Percentiles rank a stretch among this genome's conserved stretches.
These are phyloP conservation scores for Pavo muticus DNA, from an alignment of 2,113 vertebrate species.

Conservation along the genomic window DNA sequence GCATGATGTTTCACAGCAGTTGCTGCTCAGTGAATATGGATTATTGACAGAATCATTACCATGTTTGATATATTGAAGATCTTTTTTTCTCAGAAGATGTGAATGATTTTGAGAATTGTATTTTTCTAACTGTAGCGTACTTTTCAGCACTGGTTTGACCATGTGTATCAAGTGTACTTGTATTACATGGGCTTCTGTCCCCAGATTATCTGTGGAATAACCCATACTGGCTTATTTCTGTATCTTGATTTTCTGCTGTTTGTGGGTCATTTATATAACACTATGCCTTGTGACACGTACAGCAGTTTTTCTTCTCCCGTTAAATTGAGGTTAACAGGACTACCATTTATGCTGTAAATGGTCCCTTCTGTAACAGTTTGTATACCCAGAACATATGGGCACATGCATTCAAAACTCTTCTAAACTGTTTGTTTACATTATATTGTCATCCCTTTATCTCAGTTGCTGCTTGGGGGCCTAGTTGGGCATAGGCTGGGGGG, in stretches of 20 bases:
- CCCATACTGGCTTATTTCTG: neutral
- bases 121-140: neutral
- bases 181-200: neutral
- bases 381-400: conserved; percentile 35
- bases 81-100: neutral
- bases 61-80: neutral
- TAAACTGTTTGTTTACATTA: conserved; percentile 47
- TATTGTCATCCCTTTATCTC: conserved; percentile 17
- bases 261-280: neutral
- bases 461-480: neutral
- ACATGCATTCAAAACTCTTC: conserved; percentile 23
- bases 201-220: neutral
- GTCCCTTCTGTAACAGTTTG: neutral
- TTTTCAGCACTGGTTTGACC: neutral
- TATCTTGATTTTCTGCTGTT: neutral
- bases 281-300: conserved; percentile 1
- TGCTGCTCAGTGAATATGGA: neutral
- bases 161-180: neutral
- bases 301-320: conserved; percentile 7
- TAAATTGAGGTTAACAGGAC: conserved; percentile 27
- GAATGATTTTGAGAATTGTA: neutral
- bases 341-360: conserved; percentile 24
- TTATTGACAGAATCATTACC: neutral
- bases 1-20: neutral
- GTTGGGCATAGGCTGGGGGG: too few species aligned